Base-by-base conservation (phyloP, 1,140 invertebrate genomes). In the Scaptomyza graminum region DNA sequence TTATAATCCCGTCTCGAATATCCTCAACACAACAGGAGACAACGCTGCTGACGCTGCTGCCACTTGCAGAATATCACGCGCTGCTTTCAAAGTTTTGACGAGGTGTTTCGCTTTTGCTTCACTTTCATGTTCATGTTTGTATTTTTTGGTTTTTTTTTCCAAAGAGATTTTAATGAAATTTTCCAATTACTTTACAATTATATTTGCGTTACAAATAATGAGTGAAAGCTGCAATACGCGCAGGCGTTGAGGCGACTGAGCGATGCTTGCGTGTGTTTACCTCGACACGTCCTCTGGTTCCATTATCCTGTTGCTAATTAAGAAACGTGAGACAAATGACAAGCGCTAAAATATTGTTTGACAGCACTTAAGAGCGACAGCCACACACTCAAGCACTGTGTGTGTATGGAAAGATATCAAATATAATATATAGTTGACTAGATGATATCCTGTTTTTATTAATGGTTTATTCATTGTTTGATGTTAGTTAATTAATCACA, bases 311-410 rank as follows among this genome's bases (percentile, higher is more conserved):
- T 61, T 72, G 83, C 82, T 85, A 85, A 85, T 85, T 85, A 85
- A 78, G 82, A 85, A 85, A 85, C 82, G 82, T 85, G 82, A 85
- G 82, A 87, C 82, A 85, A 85, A 85, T 85, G 83, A 85, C 82
- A 87, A 85, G 78, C 74, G 70, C 63, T 75, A 50, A 70, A 77
- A 82, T 78, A 82, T 75, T 66, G 78, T 85, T 47, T 68, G 66
- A 49, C 51, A 59, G 51, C 60, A 46, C 52, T 54, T 49, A 28
- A 72, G 37, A 13, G 37, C 51, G 12, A 50, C 44, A 12, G 5
- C 31, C 57, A 28, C 57, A 39, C 28, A 7, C 12, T 63, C 49
- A 56, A 39, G 28, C 54, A 46, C 57, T 34, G 31, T 34, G 31
- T 34, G 8, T 34, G 7, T 34, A 8, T 34, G 8, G 0, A 34